A percentile compares a stretch with the other conserved stretches of the same genome.
Evolutionary conservation across 2,888 invertebrate species (phyloP).

Genomic region (Trissolcus japonicus): DNA sequence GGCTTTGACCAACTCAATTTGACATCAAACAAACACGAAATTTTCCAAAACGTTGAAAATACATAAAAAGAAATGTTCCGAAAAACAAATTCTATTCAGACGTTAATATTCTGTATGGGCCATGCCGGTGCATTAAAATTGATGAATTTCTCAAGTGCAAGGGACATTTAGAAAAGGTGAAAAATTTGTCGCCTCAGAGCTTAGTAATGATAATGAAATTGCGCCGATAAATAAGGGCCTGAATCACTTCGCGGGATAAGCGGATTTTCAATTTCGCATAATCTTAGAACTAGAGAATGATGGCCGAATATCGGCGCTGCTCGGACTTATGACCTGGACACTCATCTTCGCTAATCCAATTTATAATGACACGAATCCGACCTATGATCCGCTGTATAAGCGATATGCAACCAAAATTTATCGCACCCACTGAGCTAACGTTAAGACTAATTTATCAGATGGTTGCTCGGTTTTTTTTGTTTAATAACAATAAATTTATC

Average conservation of each 20-base stretch:
- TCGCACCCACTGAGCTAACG: slow-evolving; percentile 60
- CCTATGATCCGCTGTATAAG: slow-evolving; percentile 54
- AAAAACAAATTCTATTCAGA: too few species aligned
- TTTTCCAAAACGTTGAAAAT: background rate
- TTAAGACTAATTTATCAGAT: slow-evolving; percentile 68
- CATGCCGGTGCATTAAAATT: too few species aligned
- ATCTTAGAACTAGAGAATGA: slow-evolving; percentile 56
- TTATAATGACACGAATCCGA: slow-evolving; percentile 57
- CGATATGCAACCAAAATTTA: slow-evolving; percentile 56
- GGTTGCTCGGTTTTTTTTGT: slow-evolving; percentile 61
- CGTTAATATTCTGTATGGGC: too few species aligned
- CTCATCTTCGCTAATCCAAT: slow-evolving; percentile 58
- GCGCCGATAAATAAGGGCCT: slow-evolving; percentile 27
- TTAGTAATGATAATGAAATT: slow-evolving; percentile 18
- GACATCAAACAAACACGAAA: background rate
- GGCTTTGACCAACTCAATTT: background rate
- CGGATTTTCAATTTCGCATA: slow-evolving; percentile 59
- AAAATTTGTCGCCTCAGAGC: background rate
- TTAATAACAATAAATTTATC: background rate
- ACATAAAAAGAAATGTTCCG: too few species aligned
- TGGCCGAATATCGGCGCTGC: slow-evolving; percentile 49
- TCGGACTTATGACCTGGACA: slow-evolving; percentile 46
- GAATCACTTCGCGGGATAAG: slow-evolving; percentile 32
- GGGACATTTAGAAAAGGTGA: background rate
- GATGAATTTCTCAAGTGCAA: too few species aligned